Base-by-base conservation (phyloP, 2,888 invertebrate species). In the Brenthis daphne region DNA sequence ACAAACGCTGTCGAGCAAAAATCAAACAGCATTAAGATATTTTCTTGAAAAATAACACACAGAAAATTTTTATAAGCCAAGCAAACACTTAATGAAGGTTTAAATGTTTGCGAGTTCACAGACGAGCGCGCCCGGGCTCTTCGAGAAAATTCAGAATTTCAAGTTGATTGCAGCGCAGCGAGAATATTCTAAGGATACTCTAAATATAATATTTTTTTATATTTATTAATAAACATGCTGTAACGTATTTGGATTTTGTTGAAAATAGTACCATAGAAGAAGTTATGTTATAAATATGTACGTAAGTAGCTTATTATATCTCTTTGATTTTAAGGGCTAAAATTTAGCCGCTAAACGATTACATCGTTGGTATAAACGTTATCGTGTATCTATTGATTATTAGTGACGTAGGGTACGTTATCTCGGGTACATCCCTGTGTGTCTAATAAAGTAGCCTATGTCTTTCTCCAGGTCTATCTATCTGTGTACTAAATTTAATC, bases 81-180 rank as follows among this genome's bases (percentile, higher is more conserved):
- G 87, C 84, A 92, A 90, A 92, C 85, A 91, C 77, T 83, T 90
- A 90, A 91, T 90, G 91, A 91, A 82, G 79, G 80, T 78, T 77
- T 82, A 84, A 86, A 85, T 87, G 87, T 91, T 92, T 90, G 88
- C 83, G 73, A 79, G 78, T 84, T 89, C 84, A 84, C 87, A 84
- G 84, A 61, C 78, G 80, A 80, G 75, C 77, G 85, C 75, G 61
- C 67, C 64, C 69, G 73, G 76, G 67, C 76, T 75, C 73, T 77
- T 78, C 75, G 69, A 65, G 74, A 75, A 81, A 80, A 79, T 72
- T 73, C 77, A 71, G 74, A 75, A 77, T 75, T 77, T 69, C 64
- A 67, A 74, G 65, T 74, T 80, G 81, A 81, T 79, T 79, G 77
- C 77, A 73, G 71, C 72, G 57, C 29, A 48, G 16, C 60, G 29